Conservation (phyloP, 1,140 invertebrate genomes). For the Lepidurus couesii region DNA sequence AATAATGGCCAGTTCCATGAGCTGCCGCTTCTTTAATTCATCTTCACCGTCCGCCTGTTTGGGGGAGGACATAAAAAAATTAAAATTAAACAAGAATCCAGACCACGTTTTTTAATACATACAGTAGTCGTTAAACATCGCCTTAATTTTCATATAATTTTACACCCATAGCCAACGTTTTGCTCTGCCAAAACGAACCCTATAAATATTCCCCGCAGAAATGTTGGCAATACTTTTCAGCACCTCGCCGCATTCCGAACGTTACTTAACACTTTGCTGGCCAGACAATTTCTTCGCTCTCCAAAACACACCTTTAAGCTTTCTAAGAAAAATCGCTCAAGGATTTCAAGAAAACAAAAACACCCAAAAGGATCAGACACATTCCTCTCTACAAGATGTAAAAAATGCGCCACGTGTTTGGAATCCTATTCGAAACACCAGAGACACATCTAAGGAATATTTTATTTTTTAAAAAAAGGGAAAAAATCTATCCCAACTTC, state of each 20-base stretch:
- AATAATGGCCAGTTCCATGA: conserved; percentile 99
- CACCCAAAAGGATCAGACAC: neutral
- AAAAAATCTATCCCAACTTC: neutral
- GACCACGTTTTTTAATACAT: neutral
- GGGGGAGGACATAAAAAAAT: conserved; percentile 34
- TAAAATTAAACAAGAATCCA: neutral
- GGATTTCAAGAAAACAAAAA: neutral
- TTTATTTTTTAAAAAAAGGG: neutral
- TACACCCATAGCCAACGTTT: too few relatives aligned
- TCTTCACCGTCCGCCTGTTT: conserved; percentile 98
- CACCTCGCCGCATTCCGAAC: neutral
- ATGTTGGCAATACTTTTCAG: neutral
- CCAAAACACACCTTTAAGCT: neutral
- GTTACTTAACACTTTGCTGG: neutral
- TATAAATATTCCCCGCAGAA: neutral
- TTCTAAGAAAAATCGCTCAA: neutral
- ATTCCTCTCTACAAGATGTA: neutral
- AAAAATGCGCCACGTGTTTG: neutral
- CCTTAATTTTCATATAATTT: too few relatives aligned
- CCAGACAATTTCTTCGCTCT: neutral
- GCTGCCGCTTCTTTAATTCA: conserved; percentile 97
- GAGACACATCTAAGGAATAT: neutral
- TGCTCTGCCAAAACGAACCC: neutral
- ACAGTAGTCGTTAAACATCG: neutral
- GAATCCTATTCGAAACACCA: neutral